Percentiles rank a stretch among this genome's conserved stretches.
Conservation (phyloP, 1,140 invertebrate species). For the Copidosoma floridanum region DNA sequence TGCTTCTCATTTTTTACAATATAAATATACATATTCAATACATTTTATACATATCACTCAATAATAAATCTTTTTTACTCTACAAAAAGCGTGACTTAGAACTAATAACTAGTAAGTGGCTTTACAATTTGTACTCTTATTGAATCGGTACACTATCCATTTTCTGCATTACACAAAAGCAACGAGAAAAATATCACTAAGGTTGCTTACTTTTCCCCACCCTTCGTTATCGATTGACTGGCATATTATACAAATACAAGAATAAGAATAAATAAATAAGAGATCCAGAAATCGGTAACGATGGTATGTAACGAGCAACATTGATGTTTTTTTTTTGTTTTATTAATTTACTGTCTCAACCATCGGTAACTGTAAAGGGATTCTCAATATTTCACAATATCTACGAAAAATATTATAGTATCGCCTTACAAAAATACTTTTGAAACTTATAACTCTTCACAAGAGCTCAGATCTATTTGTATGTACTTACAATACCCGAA, state of each 20-base stretch:
- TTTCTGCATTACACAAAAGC: slow-evolving; percentile 2
- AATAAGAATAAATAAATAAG: slow-evolving; percentile 6
- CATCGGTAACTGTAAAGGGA: slow-evolving; percentile 20
- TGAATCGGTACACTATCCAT: slow-evolving; percentile 21
- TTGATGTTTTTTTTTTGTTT: not conserved
- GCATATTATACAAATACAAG: not conserved
- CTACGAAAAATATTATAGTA: slow-evolving; percentile 14
- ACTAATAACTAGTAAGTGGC: slow-evolving; percentile 23
- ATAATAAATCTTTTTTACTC: slow-evolving; percentile 15
- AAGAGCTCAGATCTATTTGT: slow-evolving; percentile 7
- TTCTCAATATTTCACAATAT: slow-evolving; percentile 9
- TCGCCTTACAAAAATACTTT: slow-evolving; percentile 23
- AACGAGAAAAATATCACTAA: slow-evolving; percentile 8
- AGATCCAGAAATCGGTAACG: slow-evolving; percentile 7
- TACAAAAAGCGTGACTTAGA: slow-evolving; percentile 21
- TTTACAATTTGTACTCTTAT: slow-evolving; percentile 30
- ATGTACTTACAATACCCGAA: not conserved
- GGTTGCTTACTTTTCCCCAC: not conserved
- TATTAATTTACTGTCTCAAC: no score
- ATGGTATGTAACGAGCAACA: not conserved
- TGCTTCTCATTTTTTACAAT: not conserved
- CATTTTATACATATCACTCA: slow-evolving; percentile 21
- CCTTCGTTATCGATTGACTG: not conserved
- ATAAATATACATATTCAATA: slow-evolving; percentile 21
- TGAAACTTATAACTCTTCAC: slow-evolving; percentile 7